Evolutionary conservation across 2,113 vertebrate species (phyloP).

Genomic region (Seriola quinqueradiata): DNA sequence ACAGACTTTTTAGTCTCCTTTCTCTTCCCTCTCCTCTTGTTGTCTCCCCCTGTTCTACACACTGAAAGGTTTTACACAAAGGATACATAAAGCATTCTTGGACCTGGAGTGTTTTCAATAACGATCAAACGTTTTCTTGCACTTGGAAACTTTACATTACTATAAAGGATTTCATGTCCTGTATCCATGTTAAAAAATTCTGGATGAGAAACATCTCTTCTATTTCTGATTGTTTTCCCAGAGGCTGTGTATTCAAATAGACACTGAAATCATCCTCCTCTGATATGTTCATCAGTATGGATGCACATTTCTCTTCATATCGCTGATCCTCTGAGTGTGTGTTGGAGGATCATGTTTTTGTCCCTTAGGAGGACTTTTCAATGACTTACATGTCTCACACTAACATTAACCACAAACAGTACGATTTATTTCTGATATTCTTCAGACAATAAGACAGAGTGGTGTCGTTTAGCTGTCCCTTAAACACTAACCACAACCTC

Average conservation of each 20-base stretch:
- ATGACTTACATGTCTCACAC: background rate
- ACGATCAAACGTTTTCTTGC: too few relatives aligned
- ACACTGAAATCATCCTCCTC: background rate
- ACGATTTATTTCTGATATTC: background rate
- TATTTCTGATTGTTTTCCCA: background rate
- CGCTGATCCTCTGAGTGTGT: background rate
- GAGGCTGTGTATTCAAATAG: background rate
- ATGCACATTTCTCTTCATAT: background rate
- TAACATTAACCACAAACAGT: background rate
- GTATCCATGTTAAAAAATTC: background rate
- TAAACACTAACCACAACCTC: background rate
- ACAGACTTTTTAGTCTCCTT: background rate
- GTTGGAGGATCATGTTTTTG: too few relatives aligned
- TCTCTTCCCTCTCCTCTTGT: background rate
- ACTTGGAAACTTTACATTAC: background rate
- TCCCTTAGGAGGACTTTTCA: too few relatives aligned
- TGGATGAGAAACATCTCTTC: background rate
- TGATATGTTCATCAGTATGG: conserved; percentile 2
- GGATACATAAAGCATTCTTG: background rate
- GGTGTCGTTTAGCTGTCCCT: background rate
- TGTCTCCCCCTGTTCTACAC: background rate
- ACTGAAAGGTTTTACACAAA: conserved; percentile 9
- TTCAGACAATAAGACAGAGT: background rate
- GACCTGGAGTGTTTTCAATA: background rate
- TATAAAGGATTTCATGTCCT: background rate